Percentiles rank a stretch among this genome's conserved stretches.
phyloP scores from a whole-genome alignment of 2,113 vertebrate species.

The Noturus placidus region DNA sequence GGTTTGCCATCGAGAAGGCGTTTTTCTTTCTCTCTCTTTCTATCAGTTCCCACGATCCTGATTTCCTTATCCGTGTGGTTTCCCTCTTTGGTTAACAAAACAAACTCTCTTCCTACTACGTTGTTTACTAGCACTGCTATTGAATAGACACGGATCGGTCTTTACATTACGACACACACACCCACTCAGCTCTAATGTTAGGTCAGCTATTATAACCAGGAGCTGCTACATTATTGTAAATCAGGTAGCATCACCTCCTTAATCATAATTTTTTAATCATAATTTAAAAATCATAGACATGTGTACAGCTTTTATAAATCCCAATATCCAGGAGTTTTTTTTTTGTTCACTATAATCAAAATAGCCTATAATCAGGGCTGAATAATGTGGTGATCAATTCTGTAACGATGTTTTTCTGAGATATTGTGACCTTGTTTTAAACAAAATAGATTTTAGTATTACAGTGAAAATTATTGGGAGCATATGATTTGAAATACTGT shows the following conservation, averaged over 20 bases:
- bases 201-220: neutral
- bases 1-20: constrained; percentile 5
- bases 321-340: neutral
- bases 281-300: neutral
- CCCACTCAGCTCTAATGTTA: neutral
- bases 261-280: neutral
- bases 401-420: too few species aligned
- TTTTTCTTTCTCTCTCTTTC: constrained; percentile 32
- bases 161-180: neutral
- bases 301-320: neutral
- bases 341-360: neutral
- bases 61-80: neutral
- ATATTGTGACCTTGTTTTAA: neutral
- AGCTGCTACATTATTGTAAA: neutral
- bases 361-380: neutral
- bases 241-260: neutral
- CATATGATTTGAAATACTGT: neutral
- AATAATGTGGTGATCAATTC: neutral
- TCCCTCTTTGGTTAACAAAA: neutral
- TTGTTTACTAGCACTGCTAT: constrained; percentile 42
- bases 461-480: neutral
- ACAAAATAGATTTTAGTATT: neutral
- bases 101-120: constrained; percentile 25
- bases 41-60: neutral
- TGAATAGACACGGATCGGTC: constrained; percentile 26